Evolutionary conservation across 2,797 vertebrate species (phyloP), one percentile per base, ranked within the genome.

Genomic region (Trachops cirrhosus): DNA sequence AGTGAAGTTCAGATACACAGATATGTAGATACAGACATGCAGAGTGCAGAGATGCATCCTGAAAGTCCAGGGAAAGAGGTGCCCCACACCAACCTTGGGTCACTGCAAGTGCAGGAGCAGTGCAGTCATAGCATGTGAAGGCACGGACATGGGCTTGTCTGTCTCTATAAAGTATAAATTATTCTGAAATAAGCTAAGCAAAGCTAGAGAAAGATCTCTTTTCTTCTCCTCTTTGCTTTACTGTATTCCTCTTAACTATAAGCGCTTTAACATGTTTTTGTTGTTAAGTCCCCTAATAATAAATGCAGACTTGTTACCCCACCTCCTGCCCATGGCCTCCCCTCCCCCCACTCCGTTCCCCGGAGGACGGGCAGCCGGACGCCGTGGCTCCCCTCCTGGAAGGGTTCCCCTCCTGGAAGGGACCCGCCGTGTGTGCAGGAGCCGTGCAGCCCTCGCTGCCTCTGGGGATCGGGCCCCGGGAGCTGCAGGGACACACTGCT

Each of bases 391-490:
- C 34, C 15, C 10, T 19, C 52, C 34, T 29, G 3, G 50, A 24
- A n/a, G 41, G 6, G 18, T 4, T 15, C 44, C 34, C 15, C 10
- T 19, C 52, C 34, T 29, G 3, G 50, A 24, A n/a, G 41, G 6
- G 11, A 24, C 39, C n/a, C 10, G 6, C 1, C 14, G 29, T 34
- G 48, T 0, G 3, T 8, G 19, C n/a, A 29, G 41, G 6, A 21
- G 19, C 37, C 34, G 11, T 87, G 41, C 3, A 26, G 19, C 32
- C 34, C 32, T 87, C 44, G 5, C 24, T 48, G 10, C 3, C 46
- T 11, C 26, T 19, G 34, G 64, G 59, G 19, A 11, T 12, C 41
- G 26, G 52, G 41, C 32, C 24, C 26, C 16, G 3, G 9, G 18
- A 82, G 54, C 26, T 11, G 59, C 52, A 16, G 32, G 1, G 18